Evolutionary conservation across 2,888 invertebrate genomes (phyloP).

Genomic region (Dioctria linearis): DNA sequence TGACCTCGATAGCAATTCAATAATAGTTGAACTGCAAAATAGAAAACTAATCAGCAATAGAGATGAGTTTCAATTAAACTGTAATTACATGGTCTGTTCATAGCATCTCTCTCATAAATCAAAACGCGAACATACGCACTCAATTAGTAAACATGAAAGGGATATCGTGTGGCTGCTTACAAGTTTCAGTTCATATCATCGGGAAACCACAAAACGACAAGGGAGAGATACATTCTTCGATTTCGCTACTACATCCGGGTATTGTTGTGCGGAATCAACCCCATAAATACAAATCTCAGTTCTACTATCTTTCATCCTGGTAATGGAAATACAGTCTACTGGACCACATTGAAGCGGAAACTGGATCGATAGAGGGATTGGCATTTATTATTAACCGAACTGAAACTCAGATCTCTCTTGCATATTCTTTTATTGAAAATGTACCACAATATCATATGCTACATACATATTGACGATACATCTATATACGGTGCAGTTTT

Average conservation of each 20-base stretch:
- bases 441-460: too few relatives aligned
- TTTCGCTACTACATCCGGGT: slow-evolving; percentile 17
- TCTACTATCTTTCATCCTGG: slow-evolving; percentile 5
- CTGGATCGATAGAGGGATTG: slow-evolving; percentile 31
- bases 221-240: slow-evolving; percentile 29
- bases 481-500: too few relatives aligned
- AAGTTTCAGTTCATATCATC: not conserved
- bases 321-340: not conserved
- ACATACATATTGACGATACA: too few relatives aligned
- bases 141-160: slow-evolving; percentile 2
- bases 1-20: too few relatives aligned
- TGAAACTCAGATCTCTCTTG: slow-evolving; percentile 3
- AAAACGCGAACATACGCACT: not conserved
- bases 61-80: too few relatives aligned
- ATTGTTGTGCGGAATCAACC: slow-evolving; percentile 22
- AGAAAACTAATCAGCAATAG: too few relatives aligned
- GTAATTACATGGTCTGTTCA: too few relatives aligned
- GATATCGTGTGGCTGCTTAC: not conserved
- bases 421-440: not conserved
- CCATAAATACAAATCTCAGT: slow-evolving; percentile 38
- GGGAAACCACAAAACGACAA: slow-evolving; percentile 2
- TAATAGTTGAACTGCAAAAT: too few relatives aligned
- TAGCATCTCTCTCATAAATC: not conserved
- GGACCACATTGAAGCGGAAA: slow-evolving; percentile 8
- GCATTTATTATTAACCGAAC: slow-evolving; percentile 31